These are phyloP conservation scores for Drosophila obscura DNA, from an alignment of 1,140 invertebrate genomes.

Conservation along the genomic window DNA sequence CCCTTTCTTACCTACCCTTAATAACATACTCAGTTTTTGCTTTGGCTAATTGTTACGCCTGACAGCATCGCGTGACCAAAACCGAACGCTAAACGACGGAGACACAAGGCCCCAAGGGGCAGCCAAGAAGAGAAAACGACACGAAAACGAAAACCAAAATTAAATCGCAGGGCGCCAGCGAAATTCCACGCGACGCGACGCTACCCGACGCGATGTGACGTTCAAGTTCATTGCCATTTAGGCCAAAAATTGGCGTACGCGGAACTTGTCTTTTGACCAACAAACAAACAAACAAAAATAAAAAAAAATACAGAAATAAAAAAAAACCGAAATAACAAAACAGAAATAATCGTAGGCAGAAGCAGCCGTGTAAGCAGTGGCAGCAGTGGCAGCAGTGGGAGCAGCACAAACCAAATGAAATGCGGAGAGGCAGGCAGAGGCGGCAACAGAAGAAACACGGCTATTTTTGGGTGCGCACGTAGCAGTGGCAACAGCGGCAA, in stretches of 20 bases:
- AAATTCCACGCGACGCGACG: constrained; percentile 40
- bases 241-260: constrained; percentile 55
- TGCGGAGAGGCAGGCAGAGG: not conserved
- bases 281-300: constrained; percentile 30
- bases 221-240: constrained; percentile 66
- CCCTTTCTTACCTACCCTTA: constrained; percentile 34
- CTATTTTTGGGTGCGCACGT: constrained; percentile 53
- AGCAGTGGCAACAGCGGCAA: constrained; percentile 20
- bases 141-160: constrained; percentile 34
- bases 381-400: not conserved
- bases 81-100: constrained; percentile 52
- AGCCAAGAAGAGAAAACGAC: constrained; percentile 20
- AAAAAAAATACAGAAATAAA: constrained; percentile 7
- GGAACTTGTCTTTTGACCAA: constrained; percentile 49
- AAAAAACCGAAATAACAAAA: not conserved
- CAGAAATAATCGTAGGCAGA: constrained; percentile 5
- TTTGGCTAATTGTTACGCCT: constrained; percentile 50
- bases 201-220: constrained; percentile 7
- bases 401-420: constrained; percentile 31
- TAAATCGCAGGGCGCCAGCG: constrained; percentile 54
- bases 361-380: not conserved
- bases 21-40: constrained; percentile 23
- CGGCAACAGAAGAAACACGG: constrained; percentile 16
- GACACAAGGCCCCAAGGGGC: constrained; percentile 22
- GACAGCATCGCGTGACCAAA: constrained; percentile 55